Evolutionary conservation across 2,113 vertebrate genomes (phyloP).

Genomic region (Leptocoma aspasia): DNA sequence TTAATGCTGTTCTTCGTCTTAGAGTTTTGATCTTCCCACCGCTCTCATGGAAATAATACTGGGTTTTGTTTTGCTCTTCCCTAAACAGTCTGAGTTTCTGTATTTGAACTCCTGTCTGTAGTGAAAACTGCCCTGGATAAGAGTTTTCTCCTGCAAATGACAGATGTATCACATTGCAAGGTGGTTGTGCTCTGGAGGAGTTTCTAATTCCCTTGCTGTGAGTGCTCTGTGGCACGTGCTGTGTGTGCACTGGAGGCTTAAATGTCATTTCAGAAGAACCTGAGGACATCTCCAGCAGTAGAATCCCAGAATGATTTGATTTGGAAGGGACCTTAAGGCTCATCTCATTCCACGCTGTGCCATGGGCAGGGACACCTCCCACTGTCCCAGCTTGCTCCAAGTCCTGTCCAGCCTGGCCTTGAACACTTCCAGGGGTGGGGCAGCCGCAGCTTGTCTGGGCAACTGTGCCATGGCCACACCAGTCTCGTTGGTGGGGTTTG

Average conservation of each 20-base stretch:
- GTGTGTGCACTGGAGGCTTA: not conserved
- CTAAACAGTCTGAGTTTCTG: not conserved
- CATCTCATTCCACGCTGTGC: not conserved
- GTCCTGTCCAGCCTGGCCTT: fast-evolving
- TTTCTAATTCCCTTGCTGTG: not conserved
- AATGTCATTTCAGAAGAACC: not conserved
- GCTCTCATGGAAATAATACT: not conserved
- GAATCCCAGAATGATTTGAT: not conserved
- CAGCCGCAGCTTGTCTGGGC: not conserved
- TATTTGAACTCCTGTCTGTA: not conserved
- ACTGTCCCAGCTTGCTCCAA: not conserved
- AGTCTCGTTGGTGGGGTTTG: not conserved
- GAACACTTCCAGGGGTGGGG: not conserved
- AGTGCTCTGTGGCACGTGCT: fast-evolving
- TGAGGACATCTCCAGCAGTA: not conserved
- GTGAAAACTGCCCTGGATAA: not conserved
- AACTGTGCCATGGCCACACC: not conserved
- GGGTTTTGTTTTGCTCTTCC: not conserved
- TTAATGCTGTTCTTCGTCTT: not conserved
- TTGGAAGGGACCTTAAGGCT: not conserved
- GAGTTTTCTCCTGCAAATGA: not conserved
- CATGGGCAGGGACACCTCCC: not conserved
- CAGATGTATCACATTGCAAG: not conserved
- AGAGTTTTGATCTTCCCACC: not conserved
- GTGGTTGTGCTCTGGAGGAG: not conserved